phyloP scores from a whole-genome alignment of 1,140 invertebrate genomes.

The Zaprionus ghesquierei region DNA sequence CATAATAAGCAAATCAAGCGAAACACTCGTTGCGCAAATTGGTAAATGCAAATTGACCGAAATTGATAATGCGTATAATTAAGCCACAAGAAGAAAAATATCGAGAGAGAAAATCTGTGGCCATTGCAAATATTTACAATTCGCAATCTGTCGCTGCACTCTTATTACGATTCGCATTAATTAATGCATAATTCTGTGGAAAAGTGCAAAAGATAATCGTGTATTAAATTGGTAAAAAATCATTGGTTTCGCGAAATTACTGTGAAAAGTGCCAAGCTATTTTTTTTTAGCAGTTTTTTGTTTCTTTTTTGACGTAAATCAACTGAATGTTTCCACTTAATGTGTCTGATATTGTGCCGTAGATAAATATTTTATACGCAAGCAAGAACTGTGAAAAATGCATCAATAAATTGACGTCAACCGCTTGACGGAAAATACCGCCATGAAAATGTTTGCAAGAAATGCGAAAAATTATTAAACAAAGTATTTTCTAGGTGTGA shows the following conservation, averaged over 20 bases:
- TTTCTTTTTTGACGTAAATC: slow-evolving; percentile 11
- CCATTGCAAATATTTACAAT: slow-evolving; percentile 37
- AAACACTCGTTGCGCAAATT: slow-evolving; percentile 51
- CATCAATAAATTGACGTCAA: slow-evolving; percentile 26
- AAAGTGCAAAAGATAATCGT: not conserved
- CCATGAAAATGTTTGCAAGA: not conserved
- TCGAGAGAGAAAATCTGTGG: slow-evolving; percentile 21
- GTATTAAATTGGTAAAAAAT: not conserved
- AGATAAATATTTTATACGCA: slow-evolving; percentile 13
- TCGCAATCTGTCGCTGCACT: not conserved
- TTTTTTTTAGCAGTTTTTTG: slow-evolving; percentile 3
- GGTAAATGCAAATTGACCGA: slow-evolving; percentile 57
- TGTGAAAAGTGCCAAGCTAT: slow-evolving; percentile 16
- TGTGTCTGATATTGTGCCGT: slow-evolving; percentile 25
- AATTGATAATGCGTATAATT: slow-evolving; percentile 54
- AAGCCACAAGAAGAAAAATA: slow-evolving; percentile 18
- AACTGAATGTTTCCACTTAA: slow-evolving; percentile 30
- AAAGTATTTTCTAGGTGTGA: not conserved
- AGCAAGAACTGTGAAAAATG: slow-evolving; percentile 5
- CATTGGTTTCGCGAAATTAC: slow-evolving; percentile 12
- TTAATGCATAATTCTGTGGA: slow-evolving; percentile 14
- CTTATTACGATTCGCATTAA: slow-evolving; percentile 31
- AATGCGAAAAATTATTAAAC: not conserved
- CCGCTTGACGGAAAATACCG: not conserved
- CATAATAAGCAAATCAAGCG: slow-evolving; percentile 59